Conservation (phyloP, 2,113 vertebrate species). For the Capreolus pygargus region DNA sequence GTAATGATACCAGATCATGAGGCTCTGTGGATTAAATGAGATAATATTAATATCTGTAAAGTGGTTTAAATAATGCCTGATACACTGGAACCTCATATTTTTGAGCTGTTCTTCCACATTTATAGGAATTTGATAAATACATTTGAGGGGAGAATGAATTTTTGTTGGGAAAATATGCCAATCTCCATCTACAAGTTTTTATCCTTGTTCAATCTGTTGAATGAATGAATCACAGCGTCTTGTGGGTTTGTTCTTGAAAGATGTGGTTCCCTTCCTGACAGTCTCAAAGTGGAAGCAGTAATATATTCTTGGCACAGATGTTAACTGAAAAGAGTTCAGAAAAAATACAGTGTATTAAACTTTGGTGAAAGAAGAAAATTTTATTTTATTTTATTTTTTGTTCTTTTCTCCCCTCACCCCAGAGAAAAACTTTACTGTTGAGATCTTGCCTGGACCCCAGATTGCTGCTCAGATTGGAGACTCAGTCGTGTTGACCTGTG, state of each 20-base stretch:
- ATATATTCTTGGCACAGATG: not conserved
- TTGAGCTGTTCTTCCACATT: not conserved
- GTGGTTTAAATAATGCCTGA: not conserved
- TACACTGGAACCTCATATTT: not conserved
- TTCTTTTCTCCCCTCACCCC: not conserved
- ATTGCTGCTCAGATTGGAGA: conserved; percentile 70
- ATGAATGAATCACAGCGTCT: not conserved
- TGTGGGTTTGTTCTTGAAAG: not conserved
- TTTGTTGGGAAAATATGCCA: not conserved
- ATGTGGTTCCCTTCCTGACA: not conserved
- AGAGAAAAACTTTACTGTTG: conserved; percentile 58
- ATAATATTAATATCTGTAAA: not conserved
- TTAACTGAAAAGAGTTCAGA: not conserved
- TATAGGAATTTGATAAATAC: not conserved
- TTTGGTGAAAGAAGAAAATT: not conserved
- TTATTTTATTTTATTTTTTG: not conserved
- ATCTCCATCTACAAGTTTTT: not conserved
- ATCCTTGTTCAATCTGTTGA: not conserved
- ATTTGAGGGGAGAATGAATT: not conserved
- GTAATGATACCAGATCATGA: not conserved
- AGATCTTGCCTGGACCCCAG: conserved; percentile 36
- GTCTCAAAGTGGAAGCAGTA: not conserved
- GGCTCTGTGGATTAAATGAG: not conserved
- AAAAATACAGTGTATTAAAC: not conserved
- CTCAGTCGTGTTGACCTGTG: conserved; percentile 68